A percentile compares a stretch with the other conserved stretches of the same genome.
These are phyloP conservation scores for Eufriesea mexicana DNA, from an alignment of 1,140 invertebrate genomes.

Conservation along the genomic window DNA sequence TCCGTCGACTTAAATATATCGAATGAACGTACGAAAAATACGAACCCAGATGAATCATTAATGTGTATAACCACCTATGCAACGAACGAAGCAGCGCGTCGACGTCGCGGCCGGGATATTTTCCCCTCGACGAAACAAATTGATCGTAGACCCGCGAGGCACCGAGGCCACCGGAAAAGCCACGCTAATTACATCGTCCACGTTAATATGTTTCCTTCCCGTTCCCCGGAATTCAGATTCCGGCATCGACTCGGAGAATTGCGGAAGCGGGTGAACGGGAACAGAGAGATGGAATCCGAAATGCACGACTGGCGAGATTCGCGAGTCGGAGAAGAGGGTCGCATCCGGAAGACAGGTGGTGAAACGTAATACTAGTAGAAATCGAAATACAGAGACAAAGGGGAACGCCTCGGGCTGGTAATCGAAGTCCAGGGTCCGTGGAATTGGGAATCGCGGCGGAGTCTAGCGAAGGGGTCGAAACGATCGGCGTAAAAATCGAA, in stretches of 20 bases:
- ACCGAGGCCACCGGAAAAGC: background rate
- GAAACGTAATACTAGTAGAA: constrained; percentile 41
- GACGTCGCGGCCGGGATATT: background rate
- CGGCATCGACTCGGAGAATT: constrained; percentile 13
- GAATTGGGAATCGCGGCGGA: constrained; percentile 1
- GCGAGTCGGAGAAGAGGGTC: background rate
- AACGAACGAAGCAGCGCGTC: background rate
- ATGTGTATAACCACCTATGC: too few species aligned
- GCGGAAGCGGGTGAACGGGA: background rate
- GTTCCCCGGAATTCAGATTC: constrained; percentile 14
- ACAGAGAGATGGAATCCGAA: background rate
- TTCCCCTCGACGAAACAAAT: too few species aligned
- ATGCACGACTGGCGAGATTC: background rate
- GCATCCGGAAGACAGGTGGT: constrained; percentile 10
- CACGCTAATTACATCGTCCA: constrained; percentile 29
- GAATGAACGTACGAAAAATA: background rate
- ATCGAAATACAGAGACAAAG: constrained; percentile 37
- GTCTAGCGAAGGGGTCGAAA: too few species aligned
- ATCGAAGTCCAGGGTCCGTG: constrained; percentile 2
- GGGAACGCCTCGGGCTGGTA: constrained; percentile 5
- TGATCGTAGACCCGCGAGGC: background rate
- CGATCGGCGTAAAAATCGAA: background rate
- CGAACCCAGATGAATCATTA: background rate
- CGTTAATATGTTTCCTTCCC: constrained; percentile 7
- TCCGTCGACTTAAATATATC: background rate